Evolutionary conservation across 2,113 vertebrate species (phyloP), one percentile per base, ranked within the genome.

Genomic region (Eretmochelys imbricata): DNA sequence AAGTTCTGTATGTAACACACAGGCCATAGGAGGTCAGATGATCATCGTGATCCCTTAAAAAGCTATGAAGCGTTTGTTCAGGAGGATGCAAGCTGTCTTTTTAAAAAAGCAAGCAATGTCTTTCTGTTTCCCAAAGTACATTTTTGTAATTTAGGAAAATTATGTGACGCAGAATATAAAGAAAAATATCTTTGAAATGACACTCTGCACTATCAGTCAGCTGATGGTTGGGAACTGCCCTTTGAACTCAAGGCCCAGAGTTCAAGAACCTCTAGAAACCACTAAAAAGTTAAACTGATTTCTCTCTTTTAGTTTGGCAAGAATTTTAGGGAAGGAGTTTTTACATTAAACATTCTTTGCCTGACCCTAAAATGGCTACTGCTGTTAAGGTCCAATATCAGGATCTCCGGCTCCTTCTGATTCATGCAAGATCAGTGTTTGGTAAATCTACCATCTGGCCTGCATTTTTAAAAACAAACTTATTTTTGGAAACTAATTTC

Each of bases 331-430:
- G 91, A 54, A 48, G 91, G 20, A 13, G 22, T 42, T 90, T 89
- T 69, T 80, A 79, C 53, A 78, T 95, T 50, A 89, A 79, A 84
- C 8, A 4, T 87, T 54, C 91, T 94, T 42, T 93, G 31, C 53
- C 69, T 95, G 76, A 87, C 89, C 46, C 80, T 35, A 94, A 89
- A 95, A 72, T 17, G 86, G 6, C 14, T 87, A 50, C 10, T 50
- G 6, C 22, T 13, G 76, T 95, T 89, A 82, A 84, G 89, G 84
- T 88, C 84, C 53, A 95, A 85, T 96, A 89, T 91, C 57, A 79
- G n/a, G 72, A 87, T 87, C 42, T 81, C 81, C 10, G 9, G 3
- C 87, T 94, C 85, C 79, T 93, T 76, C 42, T 94, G 78, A 50
- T 87, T 80, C 80, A 65, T 83, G 84, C 82, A 91, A 5, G 22